Percentiles rank a stretch among this genome's conserved stretches.
phyloP scores from a whole-genome alignment of 1,140 invertebrate genomes.

The Parapsyche elsis region DNA sequence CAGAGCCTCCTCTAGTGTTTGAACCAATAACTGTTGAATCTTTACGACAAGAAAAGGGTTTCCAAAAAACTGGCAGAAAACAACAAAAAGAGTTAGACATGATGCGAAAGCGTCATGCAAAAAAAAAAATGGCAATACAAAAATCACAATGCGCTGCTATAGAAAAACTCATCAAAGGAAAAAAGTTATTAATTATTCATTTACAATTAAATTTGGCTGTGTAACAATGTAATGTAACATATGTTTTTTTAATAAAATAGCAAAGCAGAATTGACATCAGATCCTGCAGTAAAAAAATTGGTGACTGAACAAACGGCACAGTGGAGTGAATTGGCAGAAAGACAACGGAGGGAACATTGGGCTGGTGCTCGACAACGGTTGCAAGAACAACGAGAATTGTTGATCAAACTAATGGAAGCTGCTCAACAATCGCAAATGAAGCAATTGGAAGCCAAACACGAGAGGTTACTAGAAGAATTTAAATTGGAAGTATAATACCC shows the following conservation, averaged over 20 bases:
- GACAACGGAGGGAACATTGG: constrained; percentile 93
- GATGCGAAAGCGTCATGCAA: constrained; percentile 91
- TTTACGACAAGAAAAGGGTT: constrained; percentile 91
- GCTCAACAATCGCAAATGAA: constrained; percentile 91
- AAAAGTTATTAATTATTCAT: constrained; percentile 74
- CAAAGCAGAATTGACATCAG: constrained; percentile 82
- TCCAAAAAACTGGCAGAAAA: constrained; percentile 94
- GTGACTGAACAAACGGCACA: constrained; percentile 92
- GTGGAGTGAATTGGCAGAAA: constrained; percentile 91
- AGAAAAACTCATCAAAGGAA: constrained; percentile 94
- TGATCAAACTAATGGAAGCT: constrained; percentile 87
- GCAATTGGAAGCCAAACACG: constrained; percentile 89
- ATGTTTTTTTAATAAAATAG: constrained; percentile 62
- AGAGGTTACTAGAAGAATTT: constrained; percentile 71
- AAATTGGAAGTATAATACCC: background rate
- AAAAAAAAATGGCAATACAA: constrained; percentile 91
- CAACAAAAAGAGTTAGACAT: constrained; percentile 96
- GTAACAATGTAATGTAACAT: background rate
- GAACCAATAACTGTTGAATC: constrained; percentile 93
- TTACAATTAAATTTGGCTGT: background rate
- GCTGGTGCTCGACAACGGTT: constrained; percentile 85
- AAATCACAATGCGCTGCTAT: constrained; percentile 95
- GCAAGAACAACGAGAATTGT: constrained; percentile 84
- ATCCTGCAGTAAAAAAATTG: constrained; percentile 81
- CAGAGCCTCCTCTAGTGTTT: constrained; percentile 80